Conservation (phyloP, 2,888 invertebrate species). For the Standfussiana lucernea region DNA sequence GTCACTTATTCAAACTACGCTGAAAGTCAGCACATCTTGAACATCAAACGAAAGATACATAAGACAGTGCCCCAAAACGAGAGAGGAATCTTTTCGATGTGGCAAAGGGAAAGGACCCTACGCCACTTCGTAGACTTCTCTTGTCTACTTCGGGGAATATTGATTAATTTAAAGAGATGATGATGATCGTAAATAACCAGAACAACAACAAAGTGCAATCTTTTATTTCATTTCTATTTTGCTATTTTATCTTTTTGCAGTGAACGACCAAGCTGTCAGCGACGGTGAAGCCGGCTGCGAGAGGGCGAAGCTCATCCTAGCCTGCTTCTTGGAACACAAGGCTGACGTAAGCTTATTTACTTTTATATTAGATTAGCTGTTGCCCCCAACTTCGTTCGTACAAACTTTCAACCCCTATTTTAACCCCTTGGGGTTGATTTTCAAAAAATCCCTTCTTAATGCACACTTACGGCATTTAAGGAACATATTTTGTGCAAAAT, state of each 20-base stretch:
- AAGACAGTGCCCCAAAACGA: not conserved
- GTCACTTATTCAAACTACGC: not conserved
- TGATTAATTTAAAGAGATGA: not conserved
- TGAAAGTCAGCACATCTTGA: not conserved
- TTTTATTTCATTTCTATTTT: not conserved
- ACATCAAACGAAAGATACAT: not conserved
- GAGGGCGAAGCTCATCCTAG: constrained; percentile 70
- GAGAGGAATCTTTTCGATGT: too few relatives aligned
- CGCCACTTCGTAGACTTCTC: not conserved
- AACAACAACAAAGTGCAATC: not conserved
- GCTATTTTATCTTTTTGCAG: constrained; percentile 39
- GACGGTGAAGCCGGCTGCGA: constrained; percentile 78
- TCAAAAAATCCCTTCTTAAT: too few relatives aligned
- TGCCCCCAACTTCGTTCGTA: too few relatives aligned
- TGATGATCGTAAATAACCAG: not conserved
- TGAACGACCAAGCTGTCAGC: constrained; percentile 68
- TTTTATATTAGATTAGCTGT: too few relatives aligned
- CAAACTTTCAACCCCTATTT: too few relatives aligned
- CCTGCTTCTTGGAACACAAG: constrained; percentile 59
- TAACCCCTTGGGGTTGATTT: too few relatives aligned
- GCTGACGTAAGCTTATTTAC: constrained; percentile 42
- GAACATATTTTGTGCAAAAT: too few relatives aligned
- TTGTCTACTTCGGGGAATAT: not conserved
- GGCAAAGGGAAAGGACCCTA: too few relatives aligned
- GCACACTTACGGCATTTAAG: too few relatives aligned